Base-by-base conservation (phyloP, 2,797 vertebrate genomes). In the Pipistrellus kuhlii region DNA sequence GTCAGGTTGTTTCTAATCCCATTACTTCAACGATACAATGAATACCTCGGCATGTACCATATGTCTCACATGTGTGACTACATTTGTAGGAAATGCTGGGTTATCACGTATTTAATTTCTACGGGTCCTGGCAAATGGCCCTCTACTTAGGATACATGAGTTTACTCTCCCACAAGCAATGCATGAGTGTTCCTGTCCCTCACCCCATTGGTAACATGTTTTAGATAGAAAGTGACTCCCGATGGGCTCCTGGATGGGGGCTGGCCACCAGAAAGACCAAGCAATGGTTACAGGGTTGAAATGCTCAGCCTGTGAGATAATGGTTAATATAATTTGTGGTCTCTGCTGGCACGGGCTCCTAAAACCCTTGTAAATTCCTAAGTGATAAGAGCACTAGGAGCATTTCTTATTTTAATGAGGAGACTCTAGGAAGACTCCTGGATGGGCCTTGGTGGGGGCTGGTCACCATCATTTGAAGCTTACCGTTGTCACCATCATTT, bases 1-100 rank as follows among this genome's bases (percentile, higher is more conserved):
- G 30, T 27, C 21, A 55, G 27, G 23, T 53, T 75, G 41, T 51
- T 57, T 88, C 83, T 62, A 66, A 53, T 81, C 21, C 53, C 25
- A 9, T 48, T 32, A 21, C 35, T 30, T 2, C 20, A 27, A 7
- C 1, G 4, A 57, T 83, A n/a, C 68, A 48, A 55, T 30, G 20
- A 76, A 2, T 11, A 68, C 15, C 25, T 69, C 35, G 27, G 35
- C 11, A 2, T 4, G 11, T n/a, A 30, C 15, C 5, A 0, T 25
- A 10, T 41, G 55, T 90, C 21, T 44, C 38, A 10, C 18, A 14
- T 13, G 15, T 9, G 41, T 82, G 38, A 51, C 66, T 20, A 10
- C 5, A 18, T 53, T 25, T 46, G 44, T n/a, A 38, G 15, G 25
- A 51, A 35, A 23, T 30, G 25, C 66, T 68, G 17, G 17, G 15